A percentile compares a stretch with the other conserved stretches of the same genome.
These are phyloP conservation scores for Nilaparvata lugens DNA, from an alignment of 1,140 invertebrate genomes.

Conservation along the genomic window DNA sequence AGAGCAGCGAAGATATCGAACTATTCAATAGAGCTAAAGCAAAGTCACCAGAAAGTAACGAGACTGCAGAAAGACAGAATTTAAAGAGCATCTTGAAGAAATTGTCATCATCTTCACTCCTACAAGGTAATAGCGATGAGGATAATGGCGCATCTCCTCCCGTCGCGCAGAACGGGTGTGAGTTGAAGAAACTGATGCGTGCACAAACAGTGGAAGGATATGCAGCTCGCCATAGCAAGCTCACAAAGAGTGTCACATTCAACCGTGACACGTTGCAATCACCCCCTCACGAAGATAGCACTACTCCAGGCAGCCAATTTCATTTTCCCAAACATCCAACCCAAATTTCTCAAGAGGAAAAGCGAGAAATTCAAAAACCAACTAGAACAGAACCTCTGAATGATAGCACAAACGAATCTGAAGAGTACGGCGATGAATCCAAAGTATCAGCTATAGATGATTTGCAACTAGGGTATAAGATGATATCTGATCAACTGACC, in stretches of 20 bases:
- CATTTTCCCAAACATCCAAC: background rate
- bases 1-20: too few relatives aligned
- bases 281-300: constrained; percentile 42
- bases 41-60: constrained; percentile 41
- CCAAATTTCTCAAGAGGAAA: background rate
- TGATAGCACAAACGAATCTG: background rate
- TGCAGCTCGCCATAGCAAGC: constrained; percentile 74
- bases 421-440: background rate
- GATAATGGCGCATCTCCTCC: constrained; percentile 34
- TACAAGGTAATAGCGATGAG: constrained; percentile 30
- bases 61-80: constrained; percentile 69
- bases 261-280: constrained; percentile 72
- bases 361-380: background rate
- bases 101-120: constrained; percentile 41
- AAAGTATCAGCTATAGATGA: background rate
- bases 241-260: constrained; percentile 81
- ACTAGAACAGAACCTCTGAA: background rate
- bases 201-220: constrained; percentile 78
- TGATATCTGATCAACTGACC: too few relatives aligned
- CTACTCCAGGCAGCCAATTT: background rate
- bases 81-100: constrained; percentile 80
- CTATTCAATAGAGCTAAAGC: too few relatives aligned
- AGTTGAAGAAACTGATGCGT: constrained; percentile 47
- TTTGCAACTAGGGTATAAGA: background rate
- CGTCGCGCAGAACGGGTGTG: constrained; percentile 35